phyloP scores from a whole-genome alignment of 2,113 vertebrate species.

The Chlamydotis undulata region DNA sequence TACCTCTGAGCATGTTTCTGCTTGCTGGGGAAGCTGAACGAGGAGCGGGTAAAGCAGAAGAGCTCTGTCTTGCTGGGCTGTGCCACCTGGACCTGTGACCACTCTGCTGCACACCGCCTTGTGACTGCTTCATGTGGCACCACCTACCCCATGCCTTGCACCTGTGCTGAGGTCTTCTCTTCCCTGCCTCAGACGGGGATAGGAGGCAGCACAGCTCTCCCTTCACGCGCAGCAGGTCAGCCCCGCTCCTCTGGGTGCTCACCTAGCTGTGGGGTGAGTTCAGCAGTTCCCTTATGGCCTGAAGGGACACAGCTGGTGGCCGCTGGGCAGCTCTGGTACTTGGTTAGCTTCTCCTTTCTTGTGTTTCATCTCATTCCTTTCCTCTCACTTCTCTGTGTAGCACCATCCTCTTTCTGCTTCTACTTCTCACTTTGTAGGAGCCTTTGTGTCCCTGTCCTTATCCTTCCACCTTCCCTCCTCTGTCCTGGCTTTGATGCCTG shows the following conservation, averaged over 20 bases:
- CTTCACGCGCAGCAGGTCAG: not conserved
- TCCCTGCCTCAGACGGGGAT: fast-evolving
- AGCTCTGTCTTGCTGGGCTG: not conserved
- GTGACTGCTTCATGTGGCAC: not conserved
- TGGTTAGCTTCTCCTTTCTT: not conserved
- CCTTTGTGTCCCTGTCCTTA: not conserved
- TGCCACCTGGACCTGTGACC: not conserved
- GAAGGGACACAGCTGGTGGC: not conserved
- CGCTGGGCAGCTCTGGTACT: not conserved
- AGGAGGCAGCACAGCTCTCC: not conserved
- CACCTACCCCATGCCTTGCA: fast-evolving
- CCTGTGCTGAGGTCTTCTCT: not conserved
- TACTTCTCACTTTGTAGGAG: not conserved
- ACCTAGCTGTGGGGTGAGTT: not conserved
- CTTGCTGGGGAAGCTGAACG: not conserved
- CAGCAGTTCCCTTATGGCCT: not conserved
- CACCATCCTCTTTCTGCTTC: not conserved
- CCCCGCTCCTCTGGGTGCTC: not conserved
- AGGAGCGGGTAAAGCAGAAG: not conserved
- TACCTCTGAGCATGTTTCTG: not conserved
- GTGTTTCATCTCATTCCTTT: not conserved
- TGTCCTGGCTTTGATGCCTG: not conserved
- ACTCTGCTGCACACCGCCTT: not conserved
- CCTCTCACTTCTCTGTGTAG: not conserved
- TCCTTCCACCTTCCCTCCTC: not conserved